These are phyloP conservation scores for Phataginus tricuspis DNA, from an alignment of 2,797 vertebrate species.

Conservation along the genomic window DNA sequence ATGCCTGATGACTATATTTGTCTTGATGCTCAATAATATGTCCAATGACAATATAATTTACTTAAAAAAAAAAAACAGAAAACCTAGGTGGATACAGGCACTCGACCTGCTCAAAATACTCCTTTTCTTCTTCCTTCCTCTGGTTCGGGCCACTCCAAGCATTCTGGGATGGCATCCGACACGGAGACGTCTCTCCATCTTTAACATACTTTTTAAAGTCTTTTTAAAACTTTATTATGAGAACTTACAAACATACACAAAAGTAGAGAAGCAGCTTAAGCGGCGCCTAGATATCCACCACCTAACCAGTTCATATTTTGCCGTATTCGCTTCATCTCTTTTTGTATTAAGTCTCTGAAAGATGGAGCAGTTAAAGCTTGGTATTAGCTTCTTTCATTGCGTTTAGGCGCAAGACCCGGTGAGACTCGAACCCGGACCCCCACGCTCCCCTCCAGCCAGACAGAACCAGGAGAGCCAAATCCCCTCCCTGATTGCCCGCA, in stretches of 20 bases:
- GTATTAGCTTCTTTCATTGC: no score
- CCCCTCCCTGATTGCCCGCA: not conserved
- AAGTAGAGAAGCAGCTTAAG: no score
- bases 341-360: constrained; percentile 33
- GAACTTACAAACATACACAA: no score
- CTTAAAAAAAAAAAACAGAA: not conserved
- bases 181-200: fast-evolving
- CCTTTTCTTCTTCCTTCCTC: not conserved
- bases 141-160: not conserved
- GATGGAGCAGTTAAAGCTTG: no score
- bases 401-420: fast-evolving
- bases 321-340: not conserved
- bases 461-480: no score
- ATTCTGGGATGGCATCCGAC: no score
- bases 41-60: not conserved
- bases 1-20: not conserved
- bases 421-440: not conserved
- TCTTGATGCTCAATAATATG: not conserved
- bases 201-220: no score
- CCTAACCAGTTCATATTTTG: not conserved
- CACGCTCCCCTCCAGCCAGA: fast-evolving
- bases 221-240: no score
- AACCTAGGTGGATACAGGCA: not conserved
- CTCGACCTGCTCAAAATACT: not conserved
- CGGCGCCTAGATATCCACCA: not conserved